Percentiles rank a stretch among this genome's conserved stretches.
These are phyloP conservation scores for Clarias fuscus DNA, from an alignment of 2,797 vertebrate genomes.

Conservation along the genomic window DNA sequence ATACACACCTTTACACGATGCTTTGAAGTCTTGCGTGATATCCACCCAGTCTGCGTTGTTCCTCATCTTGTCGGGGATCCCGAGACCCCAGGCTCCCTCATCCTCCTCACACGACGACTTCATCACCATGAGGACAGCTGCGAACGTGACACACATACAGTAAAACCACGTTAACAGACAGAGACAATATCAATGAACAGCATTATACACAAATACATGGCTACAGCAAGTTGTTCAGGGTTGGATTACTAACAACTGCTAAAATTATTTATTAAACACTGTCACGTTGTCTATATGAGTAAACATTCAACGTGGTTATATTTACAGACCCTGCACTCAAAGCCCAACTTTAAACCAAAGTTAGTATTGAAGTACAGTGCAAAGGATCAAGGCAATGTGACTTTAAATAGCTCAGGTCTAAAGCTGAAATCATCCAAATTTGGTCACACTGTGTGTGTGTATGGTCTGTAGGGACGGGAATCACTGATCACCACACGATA, in stretches of 20 bases:
- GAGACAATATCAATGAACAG: not conserved
- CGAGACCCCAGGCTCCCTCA: slow-evolving; percentile 91
- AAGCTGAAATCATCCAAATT: slow-evolving; percentile 6
- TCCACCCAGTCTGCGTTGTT: slow-evolving; percentile 92
- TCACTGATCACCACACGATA: too few species aligned
- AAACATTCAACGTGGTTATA: too few species aligned
- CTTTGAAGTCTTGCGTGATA: slow-evolving; percentile 93
- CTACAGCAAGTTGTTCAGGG: not conserved
- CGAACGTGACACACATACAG: slow-evolving; percentile 10
- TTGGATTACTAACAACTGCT: too few species aligned
- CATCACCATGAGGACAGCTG: slow-evolving; percentile 87
- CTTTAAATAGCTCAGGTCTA: slow-evolving; percentile 6
- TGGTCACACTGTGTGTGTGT: not conserved
- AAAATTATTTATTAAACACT: too few species aligned
- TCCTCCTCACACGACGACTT: slow-evolving; percentile 93
- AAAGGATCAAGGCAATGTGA: not conserved
- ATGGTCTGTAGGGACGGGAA: too few species aligned
- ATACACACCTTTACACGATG: slow-evolving; percentile 88
- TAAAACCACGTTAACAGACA: not conserved
- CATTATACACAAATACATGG: not conserved
- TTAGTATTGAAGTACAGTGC: not conserved
- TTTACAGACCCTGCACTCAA: not conserved
- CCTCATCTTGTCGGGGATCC: slow-evolving; percentile 93
- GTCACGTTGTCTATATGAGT: too few species aligned
- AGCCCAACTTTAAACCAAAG: not conserved